Evolutionary conservation across 2,888 invertebrate species (phyloP), one percentile per base, ranked within the genome.

Genomic region (Tanypteryx hageni): DNA sequence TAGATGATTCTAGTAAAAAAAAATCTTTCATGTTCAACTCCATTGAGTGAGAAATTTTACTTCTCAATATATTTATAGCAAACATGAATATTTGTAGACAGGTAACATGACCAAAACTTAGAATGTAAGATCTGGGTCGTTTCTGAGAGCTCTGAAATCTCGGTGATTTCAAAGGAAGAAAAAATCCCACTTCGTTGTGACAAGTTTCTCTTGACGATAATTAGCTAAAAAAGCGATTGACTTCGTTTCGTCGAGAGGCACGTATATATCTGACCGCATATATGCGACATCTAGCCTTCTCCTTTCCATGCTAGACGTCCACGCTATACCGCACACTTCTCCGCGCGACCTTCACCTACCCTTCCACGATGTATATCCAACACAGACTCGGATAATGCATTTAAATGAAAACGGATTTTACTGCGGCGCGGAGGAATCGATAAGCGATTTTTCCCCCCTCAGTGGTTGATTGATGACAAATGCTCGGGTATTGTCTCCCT

Each of bases 331-430:
- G 5, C 44, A 44, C 44, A 5, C 44, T 44, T 5, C 5, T 44
- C 44, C 44, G 68, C 68, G 76, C 27, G 76, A 76, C 76, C 76
- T 76, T 76, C 76, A 76, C 76, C 76, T 76, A 27, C 76, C 76
- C 76, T 76, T 76, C 27, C 68, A 68, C 61, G 61, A 16, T 61
- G 61, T 61, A 2, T 16, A 10, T 68, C 22, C 68, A 44, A 44
- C 44, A 44, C 44, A 44, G 76, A 76, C 76, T 76, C 76, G 2
- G 68, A 22, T 76, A 76, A 76, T 76, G 27, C 76, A 76, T 76
- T 76, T 76, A 76, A 76, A 76, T 76, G 76, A 76, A 76, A 76
- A 76, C 76, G 76, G 76, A 76, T 76, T 76, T 76, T 27, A 27
- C 76, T 0, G 76, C 76, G 11, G 27, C 27, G 76, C 10, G 76